These are phyloP conservation scores for Pholis gunnellus DNA, from an alignment of 2,113 vertebrate species.

Conservation along the genomic window DNA sequence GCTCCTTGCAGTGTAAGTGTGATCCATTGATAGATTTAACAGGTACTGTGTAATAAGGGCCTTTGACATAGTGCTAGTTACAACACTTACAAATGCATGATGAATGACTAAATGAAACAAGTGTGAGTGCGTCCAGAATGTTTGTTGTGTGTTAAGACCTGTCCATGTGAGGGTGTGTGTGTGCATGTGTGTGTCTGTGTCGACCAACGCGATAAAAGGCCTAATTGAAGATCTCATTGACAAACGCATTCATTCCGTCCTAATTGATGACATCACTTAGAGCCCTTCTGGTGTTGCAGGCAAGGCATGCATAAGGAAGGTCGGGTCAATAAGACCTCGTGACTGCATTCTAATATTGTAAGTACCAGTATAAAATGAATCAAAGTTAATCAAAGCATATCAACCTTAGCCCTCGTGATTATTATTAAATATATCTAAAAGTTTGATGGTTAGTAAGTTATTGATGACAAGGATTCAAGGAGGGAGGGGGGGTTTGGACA, in stretches of 20 bases:
- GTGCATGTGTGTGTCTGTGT: conserved; percentile 10
- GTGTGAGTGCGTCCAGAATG: background rate
- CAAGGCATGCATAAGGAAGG: background rate
- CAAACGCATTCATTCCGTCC: conserved; percentile 58
- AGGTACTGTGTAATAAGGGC: conserved; percentile 32
- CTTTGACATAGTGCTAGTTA: conserved; percentile 28
- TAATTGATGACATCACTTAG: conserved; percentile 64
- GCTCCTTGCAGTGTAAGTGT: conserved; percentile 37
- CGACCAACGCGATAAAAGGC: conserved; percentile 53
- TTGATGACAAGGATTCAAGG: background rate
- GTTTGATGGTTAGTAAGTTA: background rate
- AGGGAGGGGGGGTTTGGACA: background rate
- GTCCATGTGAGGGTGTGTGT: background rate
- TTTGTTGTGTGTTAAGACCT: background rate
- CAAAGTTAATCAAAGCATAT: background rate
- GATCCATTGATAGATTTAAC: conserved; percentile 52
- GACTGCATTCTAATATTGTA: background rate
- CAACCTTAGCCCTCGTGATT: background rate
- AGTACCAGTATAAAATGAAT: background rate
- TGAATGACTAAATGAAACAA: conserved; percentile 14
- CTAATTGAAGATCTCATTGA: conserved; percentile 68
- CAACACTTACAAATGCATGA: conserved; percentile 34
- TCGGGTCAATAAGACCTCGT: background rate
- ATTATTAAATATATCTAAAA: background rate
- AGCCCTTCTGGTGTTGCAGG: background rate